Percentiles rank a stretch among this genome's conserved stretches.
phyloP scores from a whole-genome alignment of 2,113 vertebrate genomes.

The Promerops cafer region DNA sequence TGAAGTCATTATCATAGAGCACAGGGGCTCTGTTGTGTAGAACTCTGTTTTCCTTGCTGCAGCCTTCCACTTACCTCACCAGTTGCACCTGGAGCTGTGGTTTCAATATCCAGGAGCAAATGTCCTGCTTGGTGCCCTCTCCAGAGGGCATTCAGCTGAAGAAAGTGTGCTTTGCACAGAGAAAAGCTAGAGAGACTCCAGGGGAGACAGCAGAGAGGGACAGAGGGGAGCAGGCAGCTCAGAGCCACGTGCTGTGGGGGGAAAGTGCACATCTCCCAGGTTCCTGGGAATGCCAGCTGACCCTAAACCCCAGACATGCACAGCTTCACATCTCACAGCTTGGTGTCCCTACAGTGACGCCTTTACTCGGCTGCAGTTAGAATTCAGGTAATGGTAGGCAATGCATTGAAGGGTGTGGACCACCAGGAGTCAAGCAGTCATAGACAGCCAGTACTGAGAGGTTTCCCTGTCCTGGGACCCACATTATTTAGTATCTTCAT shows the following conservation, averaged over 20 bases:
- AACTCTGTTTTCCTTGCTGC: background rate
- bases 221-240: background rate
- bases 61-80: background rate
- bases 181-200: background rate
- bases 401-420: rapidly evolving
- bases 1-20: background rate
- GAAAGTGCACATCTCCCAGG: background rate
- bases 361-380: background rate
- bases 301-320: background rate
- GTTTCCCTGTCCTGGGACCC: background rate
- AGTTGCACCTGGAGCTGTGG: background rate
- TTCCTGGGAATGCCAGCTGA: background rate
- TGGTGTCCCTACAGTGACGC: background rate
- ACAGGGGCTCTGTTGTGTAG: background rate
- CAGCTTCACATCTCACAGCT: background rate
- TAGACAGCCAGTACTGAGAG: background rate
- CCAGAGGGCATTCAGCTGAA: background rate
- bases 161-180: background rate
- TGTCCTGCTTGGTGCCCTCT: background rate
- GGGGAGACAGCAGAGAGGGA: background rate
- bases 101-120: background rate
- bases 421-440: background rate
- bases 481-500: background rate
- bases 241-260: background rate
- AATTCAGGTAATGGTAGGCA: background rate